Base-by-base conservation (phyloP, 2,113 vertebrate species). In the Conger conger region DNA sequence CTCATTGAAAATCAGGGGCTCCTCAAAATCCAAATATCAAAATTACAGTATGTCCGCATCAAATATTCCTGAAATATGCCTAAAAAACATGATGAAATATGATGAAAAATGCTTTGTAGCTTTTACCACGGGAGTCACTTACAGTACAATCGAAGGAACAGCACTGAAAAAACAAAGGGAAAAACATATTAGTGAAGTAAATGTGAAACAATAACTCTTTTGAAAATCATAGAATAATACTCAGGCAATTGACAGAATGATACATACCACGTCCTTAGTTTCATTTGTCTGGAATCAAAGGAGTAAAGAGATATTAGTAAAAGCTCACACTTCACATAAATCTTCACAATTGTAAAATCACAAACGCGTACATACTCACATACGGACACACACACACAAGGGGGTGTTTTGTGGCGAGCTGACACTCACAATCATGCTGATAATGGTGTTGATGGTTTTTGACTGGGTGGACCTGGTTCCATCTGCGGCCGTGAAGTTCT, bases 61-160 rank as follows among this genome's bases (percentile, higher is more conserved):
- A n/a, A n/a, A 27, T 0, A 63, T 63, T 18, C 27, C 5, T 63
- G 27, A 63, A 20, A 63, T 63, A 63, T 50, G 11, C 15, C 15
- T 9, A 15, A 50, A 50, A 50, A 50, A 42, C 40, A 5, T 7
- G 50, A 53, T 53, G 50, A 0, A 17, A 57, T 20, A 16, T 57
- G 15, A 16, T 9, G 17, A 57, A 57, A 57, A 9, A 50, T 15
- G 45, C 15, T 50, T 27, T 63, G 23, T 23, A 23, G 23, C 57
- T 23, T 63, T 33, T 15, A 11, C 83, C 3, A 93, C 4, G 76
- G 0, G 30, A 40, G n/a, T 20, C 33, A 80, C 95, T 95, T 89
- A 99, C 98, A 89, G 93, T 94, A 89, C 98, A 99, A 87, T 99
- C 98, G 0, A 96, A 99, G 30, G 98, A 96, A 86, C 98, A 99